These are phyloP conservation scores for Xyrauchen texanus DNA, from an alignment of 2,113 vertebrate genomes.

Conservation along the genomic window DNA sequence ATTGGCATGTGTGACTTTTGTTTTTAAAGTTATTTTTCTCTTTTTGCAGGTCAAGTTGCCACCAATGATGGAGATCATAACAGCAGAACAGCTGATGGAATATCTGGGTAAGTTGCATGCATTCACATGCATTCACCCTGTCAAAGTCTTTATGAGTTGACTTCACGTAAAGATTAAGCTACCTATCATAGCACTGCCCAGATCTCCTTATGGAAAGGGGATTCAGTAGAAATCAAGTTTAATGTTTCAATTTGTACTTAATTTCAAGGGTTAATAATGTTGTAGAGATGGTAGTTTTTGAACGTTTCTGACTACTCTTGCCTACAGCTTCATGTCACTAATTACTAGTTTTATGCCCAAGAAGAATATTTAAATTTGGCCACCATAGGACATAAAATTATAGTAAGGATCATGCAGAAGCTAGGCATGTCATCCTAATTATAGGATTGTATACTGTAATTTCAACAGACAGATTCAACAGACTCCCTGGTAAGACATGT, in stretches of 20 bases:
- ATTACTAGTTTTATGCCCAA: constrained; percentile 51
- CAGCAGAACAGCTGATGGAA: constrained; percentile 97
- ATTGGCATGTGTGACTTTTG: background rate
- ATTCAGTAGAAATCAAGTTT: too few species aligned
- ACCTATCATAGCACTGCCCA: too few species aligned
- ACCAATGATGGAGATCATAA: constrained; percentile 99
- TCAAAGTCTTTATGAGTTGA: too few species aligned
- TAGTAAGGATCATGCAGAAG: constrained; percentile 19
- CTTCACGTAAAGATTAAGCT: too few species aligned
- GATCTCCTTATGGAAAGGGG: too few species aligned
- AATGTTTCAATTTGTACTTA: too few species aligned
- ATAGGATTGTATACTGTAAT: constrained; percentile 12
- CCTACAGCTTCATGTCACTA: constrained; percentile 33
- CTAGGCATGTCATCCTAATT: constrained; percentile 35
- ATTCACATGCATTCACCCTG: too few species aligned
- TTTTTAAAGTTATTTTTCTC: background rate
- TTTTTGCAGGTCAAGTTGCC: constrained; percentile 90
- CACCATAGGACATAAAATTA: constrained; percentile 4
- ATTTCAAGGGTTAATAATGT: background rate
- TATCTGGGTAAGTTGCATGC: constrained; percentile 87
- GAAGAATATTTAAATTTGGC: constrained; percentile 23
- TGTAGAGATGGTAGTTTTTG: background rate
- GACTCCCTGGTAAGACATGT: background rate
- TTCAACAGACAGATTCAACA: background rate
- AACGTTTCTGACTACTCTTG: background rate